These are phyloP conservation scores for Redunca redunca DNA, from an alignment of 2,113 vertebrate species.

Conservation along the genomic window DNA sequence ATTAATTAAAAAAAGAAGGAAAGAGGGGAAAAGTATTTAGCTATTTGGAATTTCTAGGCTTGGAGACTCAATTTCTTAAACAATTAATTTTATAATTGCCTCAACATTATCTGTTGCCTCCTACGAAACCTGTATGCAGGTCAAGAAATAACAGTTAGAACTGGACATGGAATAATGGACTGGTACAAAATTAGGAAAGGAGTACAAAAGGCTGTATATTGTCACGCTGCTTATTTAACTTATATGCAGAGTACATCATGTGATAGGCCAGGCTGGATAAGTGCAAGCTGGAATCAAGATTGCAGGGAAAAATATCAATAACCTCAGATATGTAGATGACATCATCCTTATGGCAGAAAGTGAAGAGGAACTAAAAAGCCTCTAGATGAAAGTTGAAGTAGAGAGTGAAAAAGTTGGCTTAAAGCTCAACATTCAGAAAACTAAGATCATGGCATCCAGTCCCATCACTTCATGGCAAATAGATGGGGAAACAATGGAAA, in stretches of 20 bases:
- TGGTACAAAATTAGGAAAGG: background rate
- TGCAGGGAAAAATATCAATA: background rate
- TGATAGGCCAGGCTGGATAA: background rate
- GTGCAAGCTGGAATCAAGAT: background rate
- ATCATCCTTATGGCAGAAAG: background rate
- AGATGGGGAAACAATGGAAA: background rate
- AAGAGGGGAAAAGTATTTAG: background rate
- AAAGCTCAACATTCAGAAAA: background rate
- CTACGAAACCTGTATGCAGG: background rate
- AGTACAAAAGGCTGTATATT: background rate
- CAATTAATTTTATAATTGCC: background rate
- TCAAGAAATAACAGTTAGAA: background rate
- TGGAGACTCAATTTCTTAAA: conserved; percentile 4
- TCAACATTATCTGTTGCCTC: background rate
- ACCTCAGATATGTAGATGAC: background rate
- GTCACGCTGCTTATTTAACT: background rate
- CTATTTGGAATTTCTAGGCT: background rate
- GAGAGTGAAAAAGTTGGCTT: background rate
- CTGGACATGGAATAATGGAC: background rate
- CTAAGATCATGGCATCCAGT: background rate
- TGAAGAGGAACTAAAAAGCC: background rate
- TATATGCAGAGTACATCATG: background rate
- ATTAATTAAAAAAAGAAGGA: background rate
- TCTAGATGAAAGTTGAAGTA: too few relatives aligned
- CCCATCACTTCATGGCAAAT: background rate